Evolutionary conservation across 2,797 vertebrate species (phyloP).

Genomic region (Peromyscus nudipes): DNA sequence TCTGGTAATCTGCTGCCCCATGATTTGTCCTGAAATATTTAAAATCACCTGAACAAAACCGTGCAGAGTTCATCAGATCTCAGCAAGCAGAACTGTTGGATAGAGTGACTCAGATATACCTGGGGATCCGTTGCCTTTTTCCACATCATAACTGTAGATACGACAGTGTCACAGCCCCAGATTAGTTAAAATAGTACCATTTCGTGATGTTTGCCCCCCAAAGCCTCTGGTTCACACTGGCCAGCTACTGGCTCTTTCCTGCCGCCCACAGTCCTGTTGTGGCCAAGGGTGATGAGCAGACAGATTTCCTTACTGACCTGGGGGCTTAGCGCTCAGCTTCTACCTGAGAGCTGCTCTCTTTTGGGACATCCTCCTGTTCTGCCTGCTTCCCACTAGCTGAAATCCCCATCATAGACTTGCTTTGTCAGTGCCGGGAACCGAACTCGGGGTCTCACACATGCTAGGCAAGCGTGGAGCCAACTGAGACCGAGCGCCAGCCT

Average conservation of each 20-base stretch:
- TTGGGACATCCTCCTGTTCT: background rate
- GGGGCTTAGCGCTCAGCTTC: background rate
- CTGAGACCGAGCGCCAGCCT: background rate
- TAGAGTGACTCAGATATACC: background rate
- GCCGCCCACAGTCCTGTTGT: fast-evolving
- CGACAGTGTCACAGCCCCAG: background rate
- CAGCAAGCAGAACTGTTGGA: background rate
- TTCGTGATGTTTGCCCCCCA: background rate
- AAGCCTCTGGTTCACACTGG: background rate
- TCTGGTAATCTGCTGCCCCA: background rate
- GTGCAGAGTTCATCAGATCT: background rate
- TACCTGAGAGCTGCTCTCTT: background rate
- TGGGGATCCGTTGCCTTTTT: background rate
- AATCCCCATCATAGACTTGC: background rate
- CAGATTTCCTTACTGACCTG: background rate
- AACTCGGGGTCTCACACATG: background rate
- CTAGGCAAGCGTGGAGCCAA: background rate
- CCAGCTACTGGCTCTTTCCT: background rate
- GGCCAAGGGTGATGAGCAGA: background rate
- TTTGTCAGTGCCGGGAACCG: background rate
- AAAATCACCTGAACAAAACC: background rate
- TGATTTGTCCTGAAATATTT: background rate
- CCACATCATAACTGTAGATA: background rate
- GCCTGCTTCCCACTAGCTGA: background rate
- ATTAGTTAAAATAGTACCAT: background rate